Evolutionary conservation across 2,888 invertebrate species (phyloP), one percentile per base, ranked within the genome.

Genomic region (Drosophila pseudotalamancana): DNA sequence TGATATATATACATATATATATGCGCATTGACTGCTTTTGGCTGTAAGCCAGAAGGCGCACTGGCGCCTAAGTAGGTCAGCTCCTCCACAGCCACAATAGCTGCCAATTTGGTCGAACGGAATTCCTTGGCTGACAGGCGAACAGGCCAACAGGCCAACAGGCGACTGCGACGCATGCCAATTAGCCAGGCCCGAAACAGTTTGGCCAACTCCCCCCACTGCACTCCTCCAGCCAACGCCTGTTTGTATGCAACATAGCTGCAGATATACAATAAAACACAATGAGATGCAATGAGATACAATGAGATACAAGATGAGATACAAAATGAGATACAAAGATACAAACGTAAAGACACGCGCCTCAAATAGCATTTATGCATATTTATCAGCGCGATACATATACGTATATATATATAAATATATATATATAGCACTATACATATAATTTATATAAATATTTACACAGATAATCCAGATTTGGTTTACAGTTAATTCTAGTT

Each of bases 31-130:
- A 66, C 81, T 85, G 81, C 65, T 81, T 85, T 85, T 81, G 81
- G 86, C 80, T 57, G 74, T 80, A 60, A 70, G 81, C 86, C 81
- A 81, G 83, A 82, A 83, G 72, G 74, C 77, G 72, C 77, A 77
- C 72, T 74, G 80, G 77, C 77, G 81, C 72, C 80, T 67, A 83
- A 83, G 84, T 82, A 75, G 81, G 81, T 82, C 81, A 82, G 63
- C 76, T 68, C 62, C 56, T 71, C 67, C 57, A 29, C 18, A 43
- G 43, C 76, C 61, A 83, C 81, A 81, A 83, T 75, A 85, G 83
- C 73, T 83, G 73, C 81, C 81, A 82, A 86, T 86, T 82, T 86
- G 83, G 86, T 86, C 62, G 40, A 74, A 83, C 61, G 75, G n/a
- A 80, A 83, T 86, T 77, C 84, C 81, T 83, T 71, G 67, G 40